phyloP scores from a whole-genome alignment of 2,113 vertebrate species.

The Hucho hucho region DNA sequence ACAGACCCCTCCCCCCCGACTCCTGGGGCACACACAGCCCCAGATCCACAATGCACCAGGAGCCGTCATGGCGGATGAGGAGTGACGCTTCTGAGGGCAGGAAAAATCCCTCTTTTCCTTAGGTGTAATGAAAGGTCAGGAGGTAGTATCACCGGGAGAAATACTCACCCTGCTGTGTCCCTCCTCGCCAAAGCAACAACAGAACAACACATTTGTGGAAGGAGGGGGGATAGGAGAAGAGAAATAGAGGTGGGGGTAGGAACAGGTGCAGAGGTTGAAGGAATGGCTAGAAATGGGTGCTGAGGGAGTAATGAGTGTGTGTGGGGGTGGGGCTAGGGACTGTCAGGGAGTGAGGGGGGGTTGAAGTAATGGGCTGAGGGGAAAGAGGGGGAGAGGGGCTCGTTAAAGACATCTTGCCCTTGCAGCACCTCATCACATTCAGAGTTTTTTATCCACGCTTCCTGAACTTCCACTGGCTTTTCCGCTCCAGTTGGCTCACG shows the following conservation, averaged over 20 bases:
- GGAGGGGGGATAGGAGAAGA: constrained; percentile 14
- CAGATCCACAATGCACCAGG: constrained; percentile 53
- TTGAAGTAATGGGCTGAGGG: constrained; percentile 2
- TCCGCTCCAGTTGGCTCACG: constrained; percentile 64
- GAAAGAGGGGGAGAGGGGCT: constrained; percentile 8
- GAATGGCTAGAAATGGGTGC: constrained; percentile 47
- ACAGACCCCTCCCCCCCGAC: constrained; percentile 5
- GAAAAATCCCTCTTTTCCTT: constrained; percentile 55
- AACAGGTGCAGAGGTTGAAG: constrained; percentile 61
- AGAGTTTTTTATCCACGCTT: constrained; percentile 42
- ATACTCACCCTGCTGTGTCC: constrained; percentile 58
- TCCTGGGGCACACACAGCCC: constrained; percentile 21
- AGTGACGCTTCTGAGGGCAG: constrained; percentile 51
- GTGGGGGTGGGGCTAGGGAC: constrained; percentile 10
- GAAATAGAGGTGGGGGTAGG: constrained; percentile 25
- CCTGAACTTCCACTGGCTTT: constrained; percentile 69
- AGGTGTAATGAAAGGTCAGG: constrained; percentile 68
- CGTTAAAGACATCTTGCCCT: constrained; percentile 56
- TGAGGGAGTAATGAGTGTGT: constrained; percentile 60
- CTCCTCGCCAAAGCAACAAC: constrained; percentile 44
- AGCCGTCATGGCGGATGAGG: constrained; percentile 60
- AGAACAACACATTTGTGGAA: constrained; percentile 39
- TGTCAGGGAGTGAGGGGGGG: constrained; percentile 51
- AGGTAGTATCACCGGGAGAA: constrained; percentile 62
- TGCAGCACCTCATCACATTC: constrained; percentile 59